Conservation (phyloP, 2,888 invertebrate species). For the Aplocera efformata region DNA sequence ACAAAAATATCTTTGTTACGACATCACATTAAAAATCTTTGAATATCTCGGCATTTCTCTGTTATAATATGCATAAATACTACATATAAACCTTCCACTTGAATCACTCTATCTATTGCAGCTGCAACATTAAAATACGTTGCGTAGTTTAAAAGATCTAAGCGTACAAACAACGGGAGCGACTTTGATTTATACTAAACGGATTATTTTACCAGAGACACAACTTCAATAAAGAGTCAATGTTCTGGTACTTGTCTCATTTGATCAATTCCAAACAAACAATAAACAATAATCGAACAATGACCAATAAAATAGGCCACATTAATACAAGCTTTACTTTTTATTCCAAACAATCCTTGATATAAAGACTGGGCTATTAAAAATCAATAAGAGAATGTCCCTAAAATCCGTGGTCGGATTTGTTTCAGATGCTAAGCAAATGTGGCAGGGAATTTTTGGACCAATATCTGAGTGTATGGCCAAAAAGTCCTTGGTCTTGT, state of each 20-base stretch:
- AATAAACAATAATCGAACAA: conserved; percentile 20
- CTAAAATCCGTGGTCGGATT: background rate
- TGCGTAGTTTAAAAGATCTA: no score
- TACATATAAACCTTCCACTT: no score
- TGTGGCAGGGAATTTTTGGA: background rate
- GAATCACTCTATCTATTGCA: no score
- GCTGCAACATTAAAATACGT: no score
- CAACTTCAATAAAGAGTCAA: no score
- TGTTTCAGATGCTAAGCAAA: background rate
- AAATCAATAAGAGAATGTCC: conserved; percentile 43
- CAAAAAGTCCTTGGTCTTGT: conserved; percentile 14
- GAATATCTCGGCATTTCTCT: no score
- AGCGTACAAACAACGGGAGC: no score
- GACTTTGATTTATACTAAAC: no score
- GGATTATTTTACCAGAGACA: no score
- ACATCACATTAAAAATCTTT: no score
- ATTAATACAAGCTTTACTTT: conserved; percentile 21
- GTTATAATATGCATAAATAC: no score
- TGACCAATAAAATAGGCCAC: conserved; percentile 24
- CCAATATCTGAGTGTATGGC: conserved; percentile 1
- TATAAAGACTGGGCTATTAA: conserved; percentile 46
- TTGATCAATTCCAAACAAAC: conserved; percentile 3
- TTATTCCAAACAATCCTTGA: conserved; percentile 21
- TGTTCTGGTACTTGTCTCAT: background rate
- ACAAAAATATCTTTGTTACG: no score